A percentile compares a stretch with the other conserved stretches of the same genome.
Evolutionary conservation across 1,140 invertebrate species (phyloP).

Genomic region (Yoshiicerus persimilis): DNA sequence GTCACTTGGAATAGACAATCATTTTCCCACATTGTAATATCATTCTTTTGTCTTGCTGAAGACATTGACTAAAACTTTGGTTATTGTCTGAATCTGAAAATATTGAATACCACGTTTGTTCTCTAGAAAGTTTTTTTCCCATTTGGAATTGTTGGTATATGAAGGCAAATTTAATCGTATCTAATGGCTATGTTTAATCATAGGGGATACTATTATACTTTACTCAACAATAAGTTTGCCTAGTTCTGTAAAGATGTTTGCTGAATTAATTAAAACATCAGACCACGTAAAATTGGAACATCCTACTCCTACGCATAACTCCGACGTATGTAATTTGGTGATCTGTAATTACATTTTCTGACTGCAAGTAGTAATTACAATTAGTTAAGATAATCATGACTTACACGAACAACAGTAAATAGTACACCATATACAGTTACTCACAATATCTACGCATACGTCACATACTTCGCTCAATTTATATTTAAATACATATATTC

Average conservation of each 20-base stretch:
- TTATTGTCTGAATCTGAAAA: not conserved
- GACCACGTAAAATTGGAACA: not conserved
- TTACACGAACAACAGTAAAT: not conserved
- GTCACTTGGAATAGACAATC: no score
- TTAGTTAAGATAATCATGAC: not conserved
- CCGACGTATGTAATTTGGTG: not conserved
- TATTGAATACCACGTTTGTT: not conserved
- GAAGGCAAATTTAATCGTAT: no score
- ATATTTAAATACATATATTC: slow-evolving; percentile 1
- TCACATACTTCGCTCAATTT: not conserved
- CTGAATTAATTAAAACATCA: not conserved
- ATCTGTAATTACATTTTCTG: not conserved
- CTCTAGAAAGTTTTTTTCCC: not conserved
- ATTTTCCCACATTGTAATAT: no score
- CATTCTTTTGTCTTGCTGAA: no score
- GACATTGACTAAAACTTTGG: not conserved
- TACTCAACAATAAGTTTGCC: no score
- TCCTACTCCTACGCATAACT: not conserved
- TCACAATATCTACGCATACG: not conserved
- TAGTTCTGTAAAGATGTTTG: not conserved
- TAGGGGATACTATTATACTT: no score
- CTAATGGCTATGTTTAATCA: no score
- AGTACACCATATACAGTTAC: not conserved
- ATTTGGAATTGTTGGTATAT: not conserved
- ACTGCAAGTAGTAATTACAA: not conserved